Evolutionary conservation across 1,140 invertebrate genomes (phyloP), one percentile per base, ranked within the genome.

Genomic region (Bacillus rossius): DNA sequence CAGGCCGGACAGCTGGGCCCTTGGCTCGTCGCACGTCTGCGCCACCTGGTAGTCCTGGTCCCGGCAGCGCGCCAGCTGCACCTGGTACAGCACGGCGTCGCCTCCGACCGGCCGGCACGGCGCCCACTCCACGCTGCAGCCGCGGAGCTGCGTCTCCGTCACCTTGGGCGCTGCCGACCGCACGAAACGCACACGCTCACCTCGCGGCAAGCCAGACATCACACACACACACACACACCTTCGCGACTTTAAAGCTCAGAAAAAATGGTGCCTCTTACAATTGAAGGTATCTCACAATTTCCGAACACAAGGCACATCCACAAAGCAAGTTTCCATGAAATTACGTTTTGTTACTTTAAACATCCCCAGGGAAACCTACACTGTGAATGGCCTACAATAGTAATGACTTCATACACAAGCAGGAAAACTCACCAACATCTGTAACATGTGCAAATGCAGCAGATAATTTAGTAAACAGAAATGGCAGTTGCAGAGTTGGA

Each of bases 21-120:
- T 81, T 17, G 81, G 83, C 57, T 85, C 87, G 57, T 74, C 64
- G 41, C 88, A 89, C 62, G 78, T 75, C 68, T 91, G 91, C 37
- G 89, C 79, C 86, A 91, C 73, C 74, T 76, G 79, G 63, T 78
- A 84, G 54, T 81, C 76, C 62, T 79, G 77, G 63, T 88, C 84
- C 64, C 81, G 79, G 38, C 77, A 70, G 59, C 78, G 75, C 16
- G 79, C 78, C 55, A 86, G 71, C 72, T 89, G 86, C 60, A 88
- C 74, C 49, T 82, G 74, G 69, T 87, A 90, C 26, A 77, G 69
- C 19, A 85, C 76, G 53, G 81, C 75, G 71, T 87, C 86, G 52
- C 77, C 74, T n/a, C 79, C 71, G 52, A 81, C 77, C 19, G 77
- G 72, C 43, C 69, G 73, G 16, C 70, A 70, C 5, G 75, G 65